Conservation (phyloP, 2,888 invertebrate genomes). For the Crioceris asparagi region DNA sequence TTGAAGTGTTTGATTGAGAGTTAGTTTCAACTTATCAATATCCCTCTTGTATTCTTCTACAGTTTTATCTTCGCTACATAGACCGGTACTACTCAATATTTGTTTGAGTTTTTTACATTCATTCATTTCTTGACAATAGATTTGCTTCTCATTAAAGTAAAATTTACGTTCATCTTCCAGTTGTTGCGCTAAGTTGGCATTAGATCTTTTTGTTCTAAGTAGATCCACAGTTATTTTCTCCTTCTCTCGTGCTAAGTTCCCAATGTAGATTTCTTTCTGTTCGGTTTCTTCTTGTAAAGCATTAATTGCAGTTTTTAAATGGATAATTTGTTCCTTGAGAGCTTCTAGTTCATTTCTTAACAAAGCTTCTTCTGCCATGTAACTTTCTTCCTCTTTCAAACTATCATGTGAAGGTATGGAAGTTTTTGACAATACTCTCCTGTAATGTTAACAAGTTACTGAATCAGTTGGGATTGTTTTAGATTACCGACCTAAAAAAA, state of each 20-base stretch:
- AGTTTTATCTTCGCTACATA: conserved; percentile 13
- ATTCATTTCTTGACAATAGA: conserved; percentile 42
- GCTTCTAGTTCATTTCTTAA: conserved; percentile 28
- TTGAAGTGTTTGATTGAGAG: conserved; percentile 34
- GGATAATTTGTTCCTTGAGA: conserved; percentile 36
- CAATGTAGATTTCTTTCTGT: conserved; percentile 40
- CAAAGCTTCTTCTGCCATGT: conserved; percentile 12
- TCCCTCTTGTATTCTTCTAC: conserved; percentile 31
- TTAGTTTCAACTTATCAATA: conserved; percentile 32
- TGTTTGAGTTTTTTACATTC: conserved; percentile 32
- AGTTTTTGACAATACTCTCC: conserved; percentile 24
- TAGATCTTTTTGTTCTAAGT: conserved; percentile 40
- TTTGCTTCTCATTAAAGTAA: conserved; percentile 45
- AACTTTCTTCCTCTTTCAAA: conserved; percentile 14
- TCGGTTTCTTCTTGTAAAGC: conserved; percentile 39
- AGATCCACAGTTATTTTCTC: conserved; percentile 42
- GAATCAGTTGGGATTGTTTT: not conserved
- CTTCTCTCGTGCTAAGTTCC: conserved; percentile 42
- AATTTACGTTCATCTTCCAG: conserved; percentile 45
- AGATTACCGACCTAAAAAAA: conserved; percentile 25
- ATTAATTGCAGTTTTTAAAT: conserved; percentile 38
- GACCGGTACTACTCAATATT: conserved; percentile 23
- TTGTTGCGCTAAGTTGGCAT: conserved; percentile 42
- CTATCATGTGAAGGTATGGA: conserved; percentile 16
- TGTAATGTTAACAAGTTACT: conserved; percentile 14